Evolutionary conservation across 1,140 invertebrate species (phyloP).

Genomic region (Magallana angulata): DNA sequence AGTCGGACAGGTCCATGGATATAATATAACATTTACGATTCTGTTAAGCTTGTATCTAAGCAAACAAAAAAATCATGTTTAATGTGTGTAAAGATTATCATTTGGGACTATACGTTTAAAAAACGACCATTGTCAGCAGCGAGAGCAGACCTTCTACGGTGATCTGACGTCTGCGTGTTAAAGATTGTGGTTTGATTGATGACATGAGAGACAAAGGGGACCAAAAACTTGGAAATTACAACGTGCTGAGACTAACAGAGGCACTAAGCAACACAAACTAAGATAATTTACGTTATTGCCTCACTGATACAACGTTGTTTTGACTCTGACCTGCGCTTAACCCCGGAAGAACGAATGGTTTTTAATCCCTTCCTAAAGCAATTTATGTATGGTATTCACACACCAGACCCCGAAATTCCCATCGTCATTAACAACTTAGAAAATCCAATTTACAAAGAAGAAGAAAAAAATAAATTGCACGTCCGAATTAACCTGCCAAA

Average conservation of each 20-base stretch:
- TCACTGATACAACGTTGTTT: neutral
- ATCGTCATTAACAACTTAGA: constrained; percentile 36
- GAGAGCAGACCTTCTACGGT: neutral
- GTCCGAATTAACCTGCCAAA: constrained; percentile 35
- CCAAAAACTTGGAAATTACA: neutral
- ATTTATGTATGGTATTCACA: constrained; percentile 36
- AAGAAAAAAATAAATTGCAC: constrained; percentile 25
- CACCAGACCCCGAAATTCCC: neutral
- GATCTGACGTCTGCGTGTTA: neutral
- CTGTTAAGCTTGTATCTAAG: no score
- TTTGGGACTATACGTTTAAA: no score
- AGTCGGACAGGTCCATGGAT: no score
- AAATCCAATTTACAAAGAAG: constrained; percentile 27
- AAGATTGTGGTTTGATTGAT: constrained; percentile 11
- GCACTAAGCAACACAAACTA: neutral
- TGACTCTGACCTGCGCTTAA: constrained; percentile 23
- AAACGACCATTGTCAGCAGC: no score
- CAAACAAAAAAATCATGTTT: no score
- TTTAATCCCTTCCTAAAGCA: constrained; percentile 25
- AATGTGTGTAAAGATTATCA: no score
- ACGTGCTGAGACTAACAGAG: neutral
- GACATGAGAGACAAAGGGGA: neutral
- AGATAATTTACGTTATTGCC: constrained; percentile 16
- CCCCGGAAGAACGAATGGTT: constrained; percentile 23
- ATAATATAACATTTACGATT: no score